Base-by-base conservation (phyloP, 2,113 vertebrate species). In the Myxocyprinus asiaticus region DNA sequence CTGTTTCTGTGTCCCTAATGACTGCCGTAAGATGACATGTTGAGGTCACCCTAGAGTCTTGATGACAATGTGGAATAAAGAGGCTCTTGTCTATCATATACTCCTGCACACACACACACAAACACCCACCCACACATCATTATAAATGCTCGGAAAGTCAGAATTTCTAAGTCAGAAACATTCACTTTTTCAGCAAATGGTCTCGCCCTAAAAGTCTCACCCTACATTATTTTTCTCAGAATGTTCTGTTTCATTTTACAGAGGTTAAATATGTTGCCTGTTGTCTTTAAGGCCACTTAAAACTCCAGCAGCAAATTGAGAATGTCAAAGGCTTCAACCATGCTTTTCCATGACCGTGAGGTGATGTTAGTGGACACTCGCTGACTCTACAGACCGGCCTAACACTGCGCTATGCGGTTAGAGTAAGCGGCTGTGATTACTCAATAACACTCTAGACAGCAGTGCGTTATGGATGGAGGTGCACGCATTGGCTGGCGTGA, bases 391-490 rank as follows among this genome's bases (percentile, higher is more conserved):
- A 59, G 71, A 73, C 73, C n/a, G 61, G 47, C 58, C 58, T 11
- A 74, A 67, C 64, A 69, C 77, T 79, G 71, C 67, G 56, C 65
- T 9, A 17, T 68, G 76, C 43, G 64, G 78, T 65, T 22, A 65
- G 79, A 56, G 45, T 65, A 84, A 78, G 15, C 74, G 50, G 56
- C 63, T 53, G 68, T 53, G 67, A 59, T 69, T 64, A 79, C 67
- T 72, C 65, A 81, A 78, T 78, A 74, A 81, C 50, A 56, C 69
- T 8, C 5, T 14, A 55, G 62, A 74, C 48, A 50, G 42, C 51
- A 10, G 33, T 43, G 56, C 9, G 47, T 85, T 80, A 81, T 78
- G 58, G 65, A 70, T 71, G 67, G 81, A 78, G 72, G 67, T 75
- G 70, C 53, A 75, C 6, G 10, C 22, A 33, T 59, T 70, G 55